phyloP scores from a whole-genome alignment of 2,113 vertebrate genomes.

The Gallinago jamesoni region DNA sequence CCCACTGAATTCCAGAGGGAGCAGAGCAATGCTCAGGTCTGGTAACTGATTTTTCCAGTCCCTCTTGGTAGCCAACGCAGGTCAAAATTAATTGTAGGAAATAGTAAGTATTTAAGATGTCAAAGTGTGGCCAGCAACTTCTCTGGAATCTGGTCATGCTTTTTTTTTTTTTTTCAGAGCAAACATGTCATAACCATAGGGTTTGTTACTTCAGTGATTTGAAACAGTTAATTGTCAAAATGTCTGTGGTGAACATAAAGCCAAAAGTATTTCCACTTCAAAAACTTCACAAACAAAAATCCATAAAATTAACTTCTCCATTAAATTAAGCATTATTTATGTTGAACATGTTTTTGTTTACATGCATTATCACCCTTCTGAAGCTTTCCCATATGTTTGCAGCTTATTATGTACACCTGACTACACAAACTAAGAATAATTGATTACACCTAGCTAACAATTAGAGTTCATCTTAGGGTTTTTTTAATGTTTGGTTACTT shows the following conservation, averaged over 20 bases:
- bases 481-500: conserved; percentile 59
- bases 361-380: conserved; percentile 80
- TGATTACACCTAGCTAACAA: conserved; percentile 65
- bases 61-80: neutral
- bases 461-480: conserved; percentile 34
- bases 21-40: neutral
- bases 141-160: neutral
- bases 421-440: conserved; percentile 81
- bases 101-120: neutral
- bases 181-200: neutral
- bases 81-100: neutral
- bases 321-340: conserved; percentile 51
- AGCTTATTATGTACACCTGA: conserved; percentile 77
- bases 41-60: neutral
- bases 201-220: neutral
- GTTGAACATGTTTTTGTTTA: conserved; percentile 68
- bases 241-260: conserved; percentile 13
- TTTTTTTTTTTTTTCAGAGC: neutral
- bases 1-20: neutral
- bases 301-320: conserved; percentile 41
- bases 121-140: neutral
- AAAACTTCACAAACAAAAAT: conserved; percentile 55
- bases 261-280: conserved; percentile 21
- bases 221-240: conserved; percentile 68
- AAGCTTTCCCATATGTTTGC: conserved; percentile 84